Base-by-base conservation (phyloP, 2,113 vertebrate genomes). In the Vidua chalybeata region DNA sequence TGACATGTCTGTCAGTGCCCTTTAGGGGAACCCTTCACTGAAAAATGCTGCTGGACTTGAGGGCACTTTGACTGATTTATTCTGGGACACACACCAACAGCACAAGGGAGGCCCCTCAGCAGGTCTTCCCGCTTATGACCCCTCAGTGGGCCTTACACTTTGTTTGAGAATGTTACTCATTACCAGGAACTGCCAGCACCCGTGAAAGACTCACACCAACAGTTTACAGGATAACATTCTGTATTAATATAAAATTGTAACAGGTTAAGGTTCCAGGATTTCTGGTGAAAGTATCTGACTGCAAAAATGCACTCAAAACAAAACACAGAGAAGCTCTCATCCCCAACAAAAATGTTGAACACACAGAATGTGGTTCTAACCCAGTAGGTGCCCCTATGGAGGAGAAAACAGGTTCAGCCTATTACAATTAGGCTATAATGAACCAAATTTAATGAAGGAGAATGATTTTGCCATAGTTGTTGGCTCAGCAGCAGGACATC, bases 151-250 rank as follows among this genome's bases (percentile, higher is more conserved):
- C 17, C 43, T 35, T 8, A 10, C 3, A 24, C 7, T 49, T 48
- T 1, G 0, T 48, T 41, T 5, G 2, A 66, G 43, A 35, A 58
- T 43, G 21, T 58, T 20, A 31, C 6, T 19, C 3, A 0, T 16
- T 35, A 9, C 21, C 52, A 51, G 35, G 1, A 5, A 5, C 10
- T 35, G 10, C 13, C 35, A 43, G 15, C 4, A 8, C 16, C 20
- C 31, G 7, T 17, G 11, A 58, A 75, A 56, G 31, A 17, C 43
- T 43, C 13, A 43, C 16, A 58, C 21, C 7, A 52, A 31, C 17
- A 52, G 5, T 68, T 52, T 33, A 37, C 7, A 43, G 37, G 9
- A 45, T 22, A 45, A 31, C 6, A 22, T 22, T 37, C 17, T 59
- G 2, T 59, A 37, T 51, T 76, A 35, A 59, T 27, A 67, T 21